These are phyloP conservation scores for Phoenicopterus ruber DNA, from an alignment of 2,113 vertebrate species.

Conservation along the genomic window DNA sequence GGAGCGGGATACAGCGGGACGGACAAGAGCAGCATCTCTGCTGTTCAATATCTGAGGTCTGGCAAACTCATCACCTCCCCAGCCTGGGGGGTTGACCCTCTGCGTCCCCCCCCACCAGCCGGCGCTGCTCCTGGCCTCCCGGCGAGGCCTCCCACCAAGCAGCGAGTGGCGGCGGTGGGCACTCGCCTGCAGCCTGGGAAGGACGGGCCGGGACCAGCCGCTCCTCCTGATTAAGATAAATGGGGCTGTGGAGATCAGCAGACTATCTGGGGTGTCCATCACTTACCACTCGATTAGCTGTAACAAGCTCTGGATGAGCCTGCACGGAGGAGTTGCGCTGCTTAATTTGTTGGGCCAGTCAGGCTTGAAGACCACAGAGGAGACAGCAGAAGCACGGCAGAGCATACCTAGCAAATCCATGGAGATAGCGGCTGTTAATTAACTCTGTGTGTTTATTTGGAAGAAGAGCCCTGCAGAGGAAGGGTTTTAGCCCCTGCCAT, in stretches of 20 bases:
- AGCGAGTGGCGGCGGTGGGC: background rate
- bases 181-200: background rate
- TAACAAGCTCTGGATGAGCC: background rate
- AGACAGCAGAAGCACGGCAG: background rate
- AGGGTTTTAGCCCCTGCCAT: background rate
- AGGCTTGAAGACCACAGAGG: constrained; percentile 48
- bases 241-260: background rate
- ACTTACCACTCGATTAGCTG: constrained; percentile 29
- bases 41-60: constrained; percentile 28
- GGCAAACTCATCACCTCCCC: background rate
- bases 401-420: constrained; percentile 16
- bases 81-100: background rate
- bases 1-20: background rate
- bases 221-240: constrained; percentile 45
- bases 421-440: constrained; percentile 31
- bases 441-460: constrained; percentile 38
- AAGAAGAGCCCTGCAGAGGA: background rate
- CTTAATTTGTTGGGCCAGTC: background rate
- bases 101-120: background rate
- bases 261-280: constrained; percentile 22
- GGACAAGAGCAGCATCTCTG: background rate
- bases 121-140: background rate
- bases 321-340: background rate
- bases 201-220: background rate
- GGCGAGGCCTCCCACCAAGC: constrained; percentile 45